phyloP scores from a whole-genome alignment of 2,888 invertebrate genomes.

The Athalia circularis region DNA sequence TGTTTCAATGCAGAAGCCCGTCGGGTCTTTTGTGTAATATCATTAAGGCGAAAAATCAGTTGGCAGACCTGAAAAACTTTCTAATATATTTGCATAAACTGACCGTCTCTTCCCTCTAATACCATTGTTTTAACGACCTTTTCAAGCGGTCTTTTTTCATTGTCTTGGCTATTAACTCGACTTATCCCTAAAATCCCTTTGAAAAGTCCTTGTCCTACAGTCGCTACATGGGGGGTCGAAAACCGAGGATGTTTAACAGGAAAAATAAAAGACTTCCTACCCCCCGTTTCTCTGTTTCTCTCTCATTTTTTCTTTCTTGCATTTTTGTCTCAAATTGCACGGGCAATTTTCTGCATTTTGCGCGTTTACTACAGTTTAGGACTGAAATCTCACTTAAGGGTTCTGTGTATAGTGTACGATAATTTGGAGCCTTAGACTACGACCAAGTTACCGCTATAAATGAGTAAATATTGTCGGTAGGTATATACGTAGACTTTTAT shows the following conservation, averaged over 20 bases:
- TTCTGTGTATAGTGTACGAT: background rate
- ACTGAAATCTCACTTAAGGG: constrained; percentile 25
- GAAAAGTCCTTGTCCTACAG: background rate
- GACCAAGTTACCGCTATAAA: too few relatives aligned
- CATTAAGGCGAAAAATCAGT: too few relatives aligned
- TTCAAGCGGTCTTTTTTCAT: constrained; percentile 11
- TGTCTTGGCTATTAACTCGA: constrained; percentile 25
- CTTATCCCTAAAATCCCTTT: constrained; percentile 3
- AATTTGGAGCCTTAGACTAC: too few relatives aligned
- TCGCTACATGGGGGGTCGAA: background rate
- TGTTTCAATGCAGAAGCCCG: too few relatives aligned
- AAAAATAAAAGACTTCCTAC: background rate
- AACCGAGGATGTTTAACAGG: background rate
- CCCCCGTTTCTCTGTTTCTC: too few relatives aligned
- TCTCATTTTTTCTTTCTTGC: too few relatives aligned
- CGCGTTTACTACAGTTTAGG: background rate
- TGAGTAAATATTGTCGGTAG: too few relatives aligned
- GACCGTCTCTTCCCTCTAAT: constrained; percentile 24
- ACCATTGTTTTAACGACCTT: constrained; percentile 45
- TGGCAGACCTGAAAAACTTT: background rate
- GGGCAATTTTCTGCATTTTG: constrained; percentile 19
- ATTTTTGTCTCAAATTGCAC: background rate
- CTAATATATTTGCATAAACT: constrained; percentile 38
- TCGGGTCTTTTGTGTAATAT: too few relatives aligned
- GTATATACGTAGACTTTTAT: background rate